Percentiles rank a stretch among this genome's conserved stretches.
Evolutionary conservation across 2,113 vertebrate genomes (phyloP).

Genomic region (Balaeniceps rex): DNA sequence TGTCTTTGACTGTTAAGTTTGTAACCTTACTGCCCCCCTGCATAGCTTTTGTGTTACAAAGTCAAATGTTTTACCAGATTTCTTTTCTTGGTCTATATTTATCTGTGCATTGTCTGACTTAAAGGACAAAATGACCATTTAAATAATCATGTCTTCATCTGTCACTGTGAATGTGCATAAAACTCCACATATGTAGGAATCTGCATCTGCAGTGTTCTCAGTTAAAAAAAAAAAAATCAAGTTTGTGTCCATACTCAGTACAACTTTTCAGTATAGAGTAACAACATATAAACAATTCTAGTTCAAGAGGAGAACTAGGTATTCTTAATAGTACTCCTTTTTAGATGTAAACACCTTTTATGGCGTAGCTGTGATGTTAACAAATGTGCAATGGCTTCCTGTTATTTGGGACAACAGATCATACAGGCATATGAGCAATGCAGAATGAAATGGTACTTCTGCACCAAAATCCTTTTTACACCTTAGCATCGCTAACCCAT

Average conservation of each 20-base stretch:
- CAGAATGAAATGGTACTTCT: not conserved
- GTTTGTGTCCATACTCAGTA: not conserved
- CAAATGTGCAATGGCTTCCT: not conserved
- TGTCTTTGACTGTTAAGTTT: not conserved
- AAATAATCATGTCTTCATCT: not conserved
- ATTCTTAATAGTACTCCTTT: not conserved
- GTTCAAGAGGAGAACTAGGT: not conserved
- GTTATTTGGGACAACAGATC: not conserved
- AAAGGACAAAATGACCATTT: not conserved
- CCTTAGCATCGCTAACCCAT: not conserved
- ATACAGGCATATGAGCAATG: rapidly evolving
- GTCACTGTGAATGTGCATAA: not conserved
- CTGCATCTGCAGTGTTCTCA: not conserved
- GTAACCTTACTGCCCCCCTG: not conserved
- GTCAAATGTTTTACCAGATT: not conserved
- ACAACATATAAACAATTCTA: not conserved
- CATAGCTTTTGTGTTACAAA: not conserved
- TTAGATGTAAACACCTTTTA: not conserved
- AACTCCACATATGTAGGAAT: not conserved
- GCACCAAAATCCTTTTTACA: not conserved
- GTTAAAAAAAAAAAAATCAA: not conserved
- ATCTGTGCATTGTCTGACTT: not conserved
- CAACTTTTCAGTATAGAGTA: not conserved
- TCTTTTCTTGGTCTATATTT: not conserved
- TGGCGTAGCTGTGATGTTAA: not conserved